Conservation (phyloP, 2,797 vertebrate species). For the Aplochiton taeniatus region DNA sequence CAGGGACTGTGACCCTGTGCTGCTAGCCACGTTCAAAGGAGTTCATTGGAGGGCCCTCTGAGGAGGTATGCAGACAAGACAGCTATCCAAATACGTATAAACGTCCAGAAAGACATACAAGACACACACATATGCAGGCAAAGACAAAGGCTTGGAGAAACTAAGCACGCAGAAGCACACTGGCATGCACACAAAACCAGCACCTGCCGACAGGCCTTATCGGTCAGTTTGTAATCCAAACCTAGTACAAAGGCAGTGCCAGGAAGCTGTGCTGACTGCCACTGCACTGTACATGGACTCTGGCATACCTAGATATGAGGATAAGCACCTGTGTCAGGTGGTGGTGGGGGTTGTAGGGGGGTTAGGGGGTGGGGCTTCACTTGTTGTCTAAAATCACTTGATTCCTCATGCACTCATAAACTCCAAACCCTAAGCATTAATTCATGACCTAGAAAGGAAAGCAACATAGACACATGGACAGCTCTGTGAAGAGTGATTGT, state of each 20-base stretch:
- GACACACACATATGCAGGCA: too few relatives aligned
- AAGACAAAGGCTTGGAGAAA: too few relatives aligned
- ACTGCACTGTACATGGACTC: slow-evolving; percentile 47
- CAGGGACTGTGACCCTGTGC: too few relatives aligned
- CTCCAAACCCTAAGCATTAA: slow-evolving; percentile 40
- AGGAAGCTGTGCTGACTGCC: slow-evolving; percentile 60
- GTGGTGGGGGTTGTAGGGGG: background rate
- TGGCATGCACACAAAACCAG: background rate
- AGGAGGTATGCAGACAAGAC: too few relatives aligned
- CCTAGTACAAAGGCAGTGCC: slow-evolving; percentile 42
- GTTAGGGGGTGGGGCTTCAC: slow-evolving; percentile 36
- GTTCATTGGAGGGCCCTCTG: too few relatives aligned
- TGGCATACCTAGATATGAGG: slow-evolving; percentile 21
- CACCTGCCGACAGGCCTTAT: background rate
- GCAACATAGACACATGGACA: slow-evolving; percentile 31
- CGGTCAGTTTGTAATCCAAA: slow-evolving; percentile 3
- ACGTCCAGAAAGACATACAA: too few relatives aligned
- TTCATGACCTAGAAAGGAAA: slow-evolving; percentile 16
- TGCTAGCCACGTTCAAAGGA: too few relatives aligned
- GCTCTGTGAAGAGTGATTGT: slow-evolving; percentile 37
- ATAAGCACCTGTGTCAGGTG: slow-evolving; percentile 56
- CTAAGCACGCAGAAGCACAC: slow-evolving; percentile 18
- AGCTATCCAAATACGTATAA: too few relatives aligned
- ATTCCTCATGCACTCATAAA: slow-evolving; percentile 38
- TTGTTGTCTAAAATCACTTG: slow-evolving; percentile 20